phyloP scores from a whole-genome alignment of 2,797 vertebrate species.

The Melanogrammus aeglefinus region DNA sequence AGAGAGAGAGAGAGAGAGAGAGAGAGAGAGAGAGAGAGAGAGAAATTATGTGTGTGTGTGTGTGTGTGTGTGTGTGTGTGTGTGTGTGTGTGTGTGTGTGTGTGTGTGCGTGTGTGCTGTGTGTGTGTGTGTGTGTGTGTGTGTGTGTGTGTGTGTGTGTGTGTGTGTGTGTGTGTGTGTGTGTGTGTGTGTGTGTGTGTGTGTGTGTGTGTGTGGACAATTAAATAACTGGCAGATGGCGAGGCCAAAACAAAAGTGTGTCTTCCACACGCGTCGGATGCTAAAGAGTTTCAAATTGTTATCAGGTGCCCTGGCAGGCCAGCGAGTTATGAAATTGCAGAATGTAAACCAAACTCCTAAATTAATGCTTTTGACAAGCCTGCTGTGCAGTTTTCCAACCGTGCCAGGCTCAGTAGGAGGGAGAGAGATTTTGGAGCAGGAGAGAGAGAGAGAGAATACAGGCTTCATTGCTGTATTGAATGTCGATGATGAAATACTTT shows the following conservation, averaged over 20 bases:
- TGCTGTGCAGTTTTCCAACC: constrained; percentile 22
- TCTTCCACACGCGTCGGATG: constrained; percentile 19
- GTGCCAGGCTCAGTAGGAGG: constrained; percentile 1
- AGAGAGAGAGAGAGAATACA: background rate
- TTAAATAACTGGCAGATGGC: constrained; percentile 7
- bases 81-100: background rate
- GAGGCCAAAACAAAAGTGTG: background rate
- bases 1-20: background rate
- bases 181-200: background rate
- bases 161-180: background rate
- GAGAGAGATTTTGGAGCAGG: background rate
- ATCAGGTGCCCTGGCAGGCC: constrained; percentile 36
- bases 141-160: background rate
- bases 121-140: background rate
- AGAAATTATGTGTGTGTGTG: background rate
- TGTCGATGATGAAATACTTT: too few relatives aligned
- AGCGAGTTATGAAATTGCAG: constrained; percentile 26
- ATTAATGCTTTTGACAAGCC: constrained; percentile 35
- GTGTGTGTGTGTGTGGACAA: background rate
- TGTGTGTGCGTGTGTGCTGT: background rate
- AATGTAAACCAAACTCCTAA: constrained; percentile 36
- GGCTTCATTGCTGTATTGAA: background rate
- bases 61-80: background rate
- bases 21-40: background rate
- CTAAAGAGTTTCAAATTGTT: constrained; percentile 39